phyloP scores from a whole-genome alignment of 64 coral and sea anemone species.

The Porites lutea region DNA sequence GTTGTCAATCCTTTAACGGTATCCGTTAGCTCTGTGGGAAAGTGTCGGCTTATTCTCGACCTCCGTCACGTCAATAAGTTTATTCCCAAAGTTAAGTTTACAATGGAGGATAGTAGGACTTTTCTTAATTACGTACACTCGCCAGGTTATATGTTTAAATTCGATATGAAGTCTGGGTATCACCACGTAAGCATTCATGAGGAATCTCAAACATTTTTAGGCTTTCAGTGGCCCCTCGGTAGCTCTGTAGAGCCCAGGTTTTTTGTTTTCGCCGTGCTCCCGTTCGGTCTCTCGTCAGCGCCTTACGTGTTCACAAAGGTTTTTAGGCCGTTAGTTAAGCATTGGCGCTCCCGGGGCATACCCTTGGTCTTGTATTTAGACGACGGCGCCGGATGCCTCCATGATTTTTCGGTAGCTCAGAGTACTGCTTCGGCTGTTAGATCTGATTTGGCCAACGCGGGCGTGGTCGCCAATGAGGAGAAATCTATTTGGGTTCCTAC shows the following conservation, averaged over 20 bases:
- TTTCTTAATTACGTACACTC: constrained; percentile 25
- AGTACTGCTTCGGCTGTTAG: neutral
- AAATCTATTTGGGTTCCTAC: constrained; percentile 51
- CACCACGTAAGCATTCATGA: constrained; percentile 37
- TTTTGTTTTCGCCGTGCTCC: too few species aligned
- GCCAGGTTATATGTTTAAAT: constrained; percentile 35
- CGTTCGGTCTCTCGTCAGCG: too few species aligned
- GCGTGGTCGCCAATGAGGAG: constrained; percentile 27
- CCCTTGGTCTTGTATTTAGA: neutral
- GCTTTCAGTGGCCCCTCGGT: too few species aligned
- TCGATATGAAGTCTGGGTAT: constrained; percentile 64
- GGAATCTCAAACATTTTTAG: neutral
- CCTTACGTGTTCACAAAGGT: too few species aligned
- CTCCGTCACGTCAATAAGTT: constrained; percentile 67
- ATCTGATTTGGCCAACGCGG: constrained; percentile 13
- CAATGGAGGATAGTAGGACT: constrained; percentile 60
- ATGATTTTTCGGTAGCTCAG: neutral
- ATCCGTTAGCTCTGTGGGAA: constrained; percentile 42
- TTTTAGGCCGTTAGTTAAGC: too few species aligned
- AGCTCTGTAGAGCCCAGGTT: too few species aligned
- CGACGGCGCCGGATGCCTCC: neutral
- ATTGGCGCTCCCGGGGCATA: too few species aligned
- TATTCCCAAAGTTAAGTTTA: constrained; percentile 61
- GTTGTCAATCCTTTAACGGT: constrained; percentile 68
- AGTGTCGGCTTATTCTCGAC: constrained; percentile 36